Percentiles rank a stretch among this genome's conserved stretches.
phyloP scores from a whole-genome alignment of 2,797 vertebrate genomes.

The Varecia variegata region DNA sequence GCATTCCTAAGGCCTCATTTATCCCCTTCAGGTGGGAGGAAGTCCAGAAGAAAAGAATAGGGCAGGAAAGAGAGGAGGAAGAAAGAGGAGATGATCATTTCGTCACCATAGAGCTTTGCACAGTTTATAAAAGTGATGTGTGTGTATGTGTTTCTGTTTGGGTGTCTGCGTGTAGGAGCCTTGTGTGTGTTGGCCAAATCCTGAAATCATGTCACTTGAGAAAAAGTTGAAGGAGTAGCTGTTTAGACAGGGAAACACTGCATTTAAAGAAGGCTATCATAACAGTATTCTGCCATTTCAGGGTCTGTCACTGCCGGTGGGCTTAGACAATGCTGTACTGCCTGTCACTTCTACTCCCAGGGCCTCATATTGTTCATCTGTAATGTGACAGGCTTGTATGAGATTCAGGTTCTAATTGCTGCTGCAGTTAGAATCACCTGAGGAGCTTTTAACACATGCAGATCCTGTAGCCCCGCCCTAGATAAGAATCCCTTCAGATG shows the following conservation, averaged over 20 bases:
- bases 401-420: background rate
- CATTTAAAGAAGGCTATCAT: background rate
- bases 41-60: background rate
- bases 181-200: background rate
- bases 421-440: background rate
- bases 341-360: background rate
- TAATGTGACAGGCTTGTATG: background rate
- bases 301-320: background rate
- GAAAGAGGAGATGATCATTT: background rate
- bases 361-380: background rate
- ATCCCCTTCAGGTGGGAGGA: background rate
- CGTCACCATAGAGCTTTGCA: background rate
- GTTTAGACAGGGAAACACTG: background rate
- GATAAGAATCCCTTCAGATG: background rate
- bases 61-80: background rate
- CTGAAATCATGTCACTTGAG: background rate
- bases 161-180: background rate
- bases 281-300: background rate
- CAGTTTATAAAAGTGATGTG: background rate
- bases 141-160: background rate
- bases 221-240: background rate
- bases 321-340: background rate
- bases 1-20: conserved; percentile 70
- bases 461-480: background rate
- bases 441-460: background rate